Conservation (phyloP, 2,888 invertebrate species). For the Nipponacmea schrenckii region DNA sequence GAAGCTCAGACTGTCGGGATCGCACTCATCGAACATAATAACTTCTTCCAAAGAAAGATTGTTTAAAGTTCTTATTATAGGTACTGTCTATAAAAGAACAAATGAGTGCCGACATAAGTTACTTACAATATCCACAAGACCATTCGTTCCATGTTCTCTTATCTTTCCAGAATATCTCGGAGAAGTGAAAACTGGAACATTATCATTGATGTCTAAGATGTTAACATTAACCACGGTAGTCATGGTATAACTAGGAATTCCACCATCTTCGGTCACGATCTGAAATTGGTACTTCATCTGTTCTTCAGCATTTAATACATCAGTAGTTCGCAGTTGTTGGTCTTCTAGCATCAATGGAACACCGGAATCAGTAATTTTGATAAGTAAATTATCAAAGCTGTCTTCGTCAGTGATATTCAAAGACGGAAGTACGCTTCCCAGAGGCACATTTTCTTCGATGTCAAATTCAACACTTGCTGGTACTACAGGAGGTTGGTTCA, state of each 20-base stretch:
- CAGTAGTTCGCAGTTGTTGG: not conserved
- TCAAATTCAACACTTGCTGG: slow-evolving; percentile 7
- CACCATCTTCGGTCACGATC: not conserved
- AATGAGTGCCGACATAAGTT: too few species aligned
- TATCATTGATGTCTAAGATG: slow-evolving; percentile 80
- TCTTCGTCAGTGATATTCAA: slow-evolving; percentile 14
- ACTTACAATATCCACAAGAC: not conserved
- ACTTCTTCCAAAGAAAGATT: too few species aligned
- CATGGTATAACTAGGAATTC: not conserved
- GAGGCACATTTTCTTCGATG: slow-evolving; percentile 16
- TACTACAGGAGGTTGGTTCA: slow-evolving; percentile 20
- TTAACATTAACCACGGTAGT: not conserved
- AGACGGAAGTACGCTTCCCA: slow-evolving; percentile 7
- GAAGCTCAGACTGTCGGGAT: too few species aligned
- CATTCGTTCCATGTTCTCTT: not conserved
- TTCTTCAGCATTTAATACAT: not conserved
- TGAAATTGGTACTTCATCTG: not conserved
- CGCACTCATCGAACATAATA: too few species aligned
- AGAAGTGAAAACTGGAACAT: slow-evolving; percentile 84
- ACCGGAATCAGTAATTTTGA: too few species aligned
- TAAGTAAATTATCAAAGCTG: not conserved
- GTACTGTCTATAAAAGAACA: too few species aligned
- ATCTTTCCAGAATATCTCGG: not conserved
- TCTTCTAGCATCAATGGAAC: not conserved
- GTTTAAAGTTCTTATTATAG: too few species aligned